Evolutionary conservation across 2,888 invertebrate genomes (phyloP), one percentile per base, ranked within the genome.

Genomic region (Meghimatium bilineatum): DNA sequence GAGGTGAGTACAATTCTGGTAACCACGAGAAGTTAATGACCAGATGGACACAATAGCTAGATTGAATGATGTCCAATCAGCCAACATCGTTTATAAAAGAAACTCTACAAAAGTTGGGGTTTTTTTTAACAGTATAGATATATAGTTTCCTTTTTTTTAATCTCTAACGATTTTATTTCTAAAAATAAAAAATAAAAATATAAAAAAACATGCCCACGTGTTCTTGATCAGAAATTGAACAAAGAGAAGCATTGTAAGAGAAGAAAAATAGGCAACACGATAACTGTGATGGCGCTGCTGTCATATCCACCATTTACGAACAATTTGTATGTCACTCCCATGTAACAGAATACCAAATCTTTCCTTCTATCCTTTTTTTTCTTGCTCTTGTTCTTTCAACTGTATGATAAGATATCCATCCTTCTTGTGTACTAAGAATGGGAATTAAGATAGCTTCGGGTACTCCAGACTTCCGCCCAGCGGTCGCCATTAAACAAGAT

Each of bases 401-500:
- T 12, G 36, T 1, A n/a, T 36, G 77, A 79, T 67, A 79, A 79
- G 79, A 79, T 67, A 67, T 79, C 29, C 67, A 49, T 77, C n/a
- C 63, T 44, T 49, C 32, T 49, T 79, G 44, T 67, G 32, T 44
- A n/a, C 49, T 26, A 60, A 71, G 32, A 80, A 20, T 34, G 49
- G 75, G 66, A 82, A 75, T 76, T 66, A 52, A 82, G 75, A 76
- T 75, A 66, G 44, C 82, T 67, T 34, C 75, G 29, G 82, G 75
- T 66, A 82, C 82, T 82, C 67, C 49, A 82, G 34, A 82, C 82
- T 82, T 82, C 82, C 82, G 82, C 67, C 82, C 75, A 75, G 32
- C 75, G 67, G 82, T 76, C 82, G 82, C 75, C 82, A 82, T 82
- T 82, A 82, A 76, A 72, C 36, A 71, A 36, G 38, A 17, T 23